phyloP scores from a whole-genome alignment of 2,888 invertebrate species.

The Cremastobaeus sp. region DNA sequence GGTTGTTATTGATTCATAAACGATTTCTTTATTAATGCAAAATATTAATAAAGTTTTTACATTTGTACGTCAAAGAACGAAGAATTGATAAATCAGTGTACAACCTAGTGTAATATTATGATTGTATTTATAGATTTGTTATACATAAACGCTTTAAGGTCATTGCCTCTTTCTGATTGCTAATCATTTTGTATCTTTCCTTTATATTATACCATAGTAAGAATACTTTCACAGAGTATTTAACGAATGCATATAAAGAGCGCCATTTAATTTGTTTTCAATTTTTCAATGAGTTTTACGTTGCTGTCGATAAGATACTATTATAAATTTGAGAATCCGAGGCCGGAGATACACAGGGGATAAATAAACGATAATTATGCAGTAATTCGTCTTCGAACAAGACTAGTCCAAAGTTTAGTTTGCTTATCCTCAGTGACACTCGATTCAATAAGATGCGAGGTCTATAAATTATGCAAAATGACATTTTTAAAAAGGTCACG shows the following conservation, averaged over 20 bases:
- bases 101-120: slow-evolving; percentile 10
- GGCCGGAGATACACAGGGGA: slow-evolving; percentile 40
- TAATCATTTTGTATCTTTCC: slow-evolving; percentile 11
- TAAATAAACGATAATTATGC: slow-evolving; percentile 56
- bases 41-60: background rate
- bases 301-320: slow-evolving; percentile 26
- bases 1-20: slow-evolving; percentile 1
- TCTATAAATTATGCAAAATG: slow-evolving; percentile 14
- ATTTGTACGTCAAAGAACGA: background rate
- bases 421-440: slow-evolving; percentile 48
- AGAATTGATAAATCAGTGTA: background rate
- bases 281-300: slow-evolving; percentile 10
- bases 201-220: background rate
- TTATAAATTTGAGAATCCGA: slow-evolving; percentile 42
- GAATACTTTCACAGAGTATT: background rate
- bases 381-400: slow-evolving; percentile 44
- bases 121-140: slow-evolving; percentile 19
- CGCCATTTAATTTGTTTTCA: background rate
- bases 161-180: slow-evolving; percentile 7
- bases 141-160: slow-evolving; percentile 4
- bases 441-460: slow-evolving; percentile 11
- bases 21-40: background rate
- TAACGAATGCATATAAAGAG: too few relatives aligned
- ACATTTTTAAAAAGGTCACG: background rate
- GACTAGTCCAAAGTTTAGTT: slow-evolving; percentile 66